Evolutionary conservation across 2,797 vertebrate species (phyloP), one percentile per base, ranked within the genome.

Genomic region (Euthynnus affinis): DNA sequence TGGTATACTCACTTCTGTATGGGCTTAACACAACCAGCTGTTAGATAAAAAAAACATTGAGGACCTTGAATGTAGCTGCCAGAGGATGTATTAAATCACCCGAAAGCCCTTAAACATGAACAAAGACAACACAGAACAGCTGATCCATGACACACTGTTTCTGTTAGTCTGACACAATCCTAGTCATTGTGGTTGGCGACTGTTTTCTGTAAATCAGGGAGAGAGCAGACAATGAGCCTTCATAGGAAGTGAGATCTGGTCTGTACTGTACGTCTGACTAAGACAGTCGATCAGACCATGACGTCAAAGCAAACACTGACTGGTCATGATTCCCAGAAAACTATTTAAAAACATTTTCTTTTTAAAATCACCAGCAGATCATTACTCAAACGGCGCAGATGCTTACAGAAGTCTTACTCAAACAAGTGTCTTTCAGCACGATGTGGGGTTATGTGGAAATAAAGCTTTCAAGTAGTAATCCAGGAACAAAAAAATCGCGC

Each of bases 61-160:
- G 34, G 34, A 37, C 9, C 34, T 37, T 14, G 12, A 42, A 13
- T 14, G 4, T 3, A 3, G 40, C 76, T 18, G 13, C 78, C 73
- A 76, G 76, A 73, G 23, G 67, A 49, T 2, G 14, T 58, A 29
- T 61, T 32, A 23, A 23, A 40, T 49, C 20, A 25, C 25, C 69
- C 49, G 61, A 56, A 74, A 68, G 61, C 32, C 9, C 10, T 63
- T 61, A 62, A 61, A 82, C 57, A 1, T 42, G 3, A 67, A 80
- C 79, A 86, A 76, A 82, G 61, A 58, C 40, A 42, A 52, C 48
- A 62, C 32, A 71, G 20, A 73, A 42, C 74, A 73, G 74, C 82
- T 80, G 71, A 79, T 69, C 5, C 6, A 5, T 37, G 72, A 85
- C 72, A 60, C 64, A 34, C 59, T 37, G n/a, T 75, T 46, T 63